Conservation (phyloP, 2,888 invertebrate genomes). For the Agonum fuliginosum region DNA sequence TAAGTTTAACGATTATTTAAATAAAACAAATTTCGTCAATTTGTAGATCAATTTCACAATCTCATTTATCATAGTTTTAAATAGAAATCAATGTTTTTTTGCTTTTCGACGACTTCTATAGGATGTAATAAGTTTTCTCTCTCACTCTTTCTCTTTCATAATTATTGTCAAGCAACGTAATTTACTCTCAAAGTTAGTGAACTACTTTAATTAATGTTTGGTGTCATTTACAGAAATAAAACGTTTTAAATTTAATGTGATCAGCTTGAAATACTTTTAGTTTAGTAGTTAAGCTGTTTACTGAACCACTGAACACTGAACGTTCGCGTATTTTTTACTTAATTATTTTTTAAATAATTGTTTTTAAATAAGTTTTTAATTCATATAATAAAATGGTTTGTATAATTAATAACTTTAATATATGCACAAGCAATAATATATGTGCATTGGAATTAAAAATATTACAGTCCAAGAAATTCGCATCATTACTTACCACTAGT, state of each 20-base stretch:
- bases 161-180: background rate
- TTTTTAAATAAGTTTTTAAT: background rate
- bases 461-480: too few species aligned
- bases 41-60: background rate
- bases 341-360: background rate
- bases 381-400: too few species aligned
- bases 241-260: conserved; percentile 33
- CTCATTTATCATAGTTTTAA: background rate
- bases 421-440: too few species aligned
- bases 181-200: conserved; percentile 16
- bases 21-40: conserved; percentile 17
- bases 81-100: background rate
- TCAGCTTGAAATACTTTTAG: conserved; percentile 26
- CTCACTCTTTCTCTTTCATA: background rate
- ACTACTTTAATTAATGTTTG: conserved; percentile 19
- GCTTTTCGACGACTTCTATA: too few species aligned
- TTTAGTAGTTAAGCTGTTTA: background rate
- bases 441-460: too few species aligned
- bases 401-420: too few species aligned
- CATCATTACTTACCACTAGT: too few species aligned
- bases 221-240: conserved; percentile 21
- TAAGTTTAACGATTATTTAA: background rate
- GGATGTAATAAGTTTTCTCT: too few species aligned
- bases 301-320: too few species aligned
- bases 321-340: background rate